phyloP scores from a whole-genome alignment of 2,113 vertebrate genomes.

The Tenrec ecaudatus region DNA sequence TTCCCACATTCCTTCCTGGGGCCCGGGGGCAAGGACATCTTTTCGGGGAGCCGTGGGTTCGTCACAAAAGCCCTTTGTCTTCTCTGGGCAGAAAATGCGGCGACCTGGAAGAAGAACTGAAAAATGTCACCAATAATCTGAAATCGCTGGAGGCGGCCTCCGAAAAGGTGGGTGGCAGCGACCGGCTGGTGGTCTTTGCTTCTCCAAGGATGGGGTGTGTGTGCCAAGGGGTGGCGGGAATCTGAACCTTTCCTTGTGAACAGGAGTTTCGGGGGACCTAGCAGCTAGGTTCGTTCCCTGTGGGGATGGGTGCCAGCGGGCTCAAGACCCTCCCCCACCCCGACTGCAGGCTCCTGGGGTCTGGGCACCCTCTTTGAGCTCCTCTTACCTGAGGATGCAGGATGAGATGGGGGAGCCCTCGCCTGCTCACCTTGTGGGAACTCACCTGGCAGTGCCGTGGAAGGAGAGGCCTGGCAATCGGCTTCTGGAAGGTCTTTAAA shows the following conservation, averaged over 20 bases:
- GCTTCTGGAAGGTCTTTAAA: not conserved
- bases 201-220: fast-evolving
- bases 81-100: constrained; percentile 90
- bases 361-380: not conserved
- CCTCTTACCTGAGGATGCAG: not conserved
- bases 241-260: not conserved
- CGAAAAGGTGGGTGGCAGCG: constrained; percentile 91
- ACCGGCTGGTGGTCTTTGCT: not conserved
- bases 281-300: not conserved
- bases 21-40: not conserved
- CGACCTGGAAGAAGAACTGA: constrained; percentile 97
- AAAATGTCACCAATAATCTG: constrained; percentile 98
- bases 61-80: not conserved
- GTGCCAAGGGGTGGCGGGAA: fast-evolving
- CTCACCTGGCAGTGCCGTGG: not conserved
- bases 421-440: not conserved
- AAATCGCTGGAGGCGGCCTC: constrained; percentile 99
- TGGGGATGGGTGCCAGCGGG: not conserved
- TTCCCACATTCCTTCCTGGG: constrained; percentile 40
- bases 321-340: not conserved
- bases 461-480: not conserved
- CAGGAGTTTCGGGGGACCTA: not conserved
- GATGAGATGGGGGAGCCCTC: not conserved
- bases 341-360: not conserved
- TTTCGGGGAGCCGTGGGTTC: not conserved